Evolutionary conservation across 2,888 invertebrate species (phyloP).

Genomic region (Eucera pruinosa): DNA sequence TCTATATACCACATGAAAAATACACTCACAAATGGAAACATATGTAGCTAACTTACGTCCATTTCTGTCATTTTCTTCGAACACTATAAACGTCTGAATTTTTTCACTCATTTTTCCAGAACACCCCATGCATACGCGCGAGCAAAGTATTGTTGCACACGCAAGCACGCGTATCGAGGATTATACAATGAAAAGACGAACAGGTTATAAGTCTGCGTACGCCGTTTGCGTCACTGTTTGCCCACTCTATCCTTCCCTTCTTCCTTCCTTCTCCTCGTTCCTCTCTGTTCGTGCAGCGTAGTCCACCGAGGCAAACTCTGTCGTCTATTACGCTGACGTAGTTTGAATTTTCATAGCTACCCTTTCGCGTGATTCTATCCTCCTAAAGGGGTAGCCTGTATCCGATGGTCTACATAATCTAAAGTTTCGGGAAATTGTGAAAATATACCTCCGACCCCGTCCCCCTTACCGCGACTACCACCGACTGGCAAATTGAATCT

Average conservation of each 20-base stretch:
- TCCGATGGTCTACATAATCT: conserved; percentile 40
- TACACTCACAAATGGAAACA: no score
- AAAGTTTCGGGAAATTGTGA: conserved; percentile 55
- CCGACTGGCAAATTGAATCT: conserved; percentile 42
- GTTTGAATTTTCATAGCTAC: conserved; percentile 60
- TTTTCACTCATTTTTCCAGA: background rate
- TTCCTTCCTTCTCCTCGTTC: background rate
- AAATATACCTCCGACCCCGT: conserved; percentile 29
- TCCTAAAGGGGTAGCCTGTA: conserved; percentile 16
- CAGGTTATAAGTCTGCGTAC: conserved; percentile 29
- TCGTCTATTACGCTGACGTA: conserved; percentile 60
- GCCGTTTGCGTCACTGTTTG: conserved; percentile 33
- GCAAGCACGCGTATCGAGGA: conserved; percentile 10
- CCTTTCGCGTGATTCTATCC: conserved; percentile 36
- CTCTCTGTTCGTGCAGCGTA: conserved; percentile 12
- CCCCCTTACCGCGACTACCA: background rate
- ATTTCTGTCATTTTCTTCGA: no score
- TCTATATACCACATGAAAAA: no score
- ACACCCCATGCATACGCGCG: background rate
- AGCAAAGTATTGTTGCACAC: background rate
- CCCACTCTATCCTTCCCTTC: background rate
- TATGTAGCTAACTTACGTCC: no score
- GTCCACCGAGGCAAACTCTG: conserved; percentile 51
- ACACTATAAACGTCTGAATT: no score
- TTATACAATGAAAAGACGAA: conserved; percentile 34